Conservation (phyloP, 2,888 invertebrate genomes). For the Chrysolina haemoptera region DNA sequence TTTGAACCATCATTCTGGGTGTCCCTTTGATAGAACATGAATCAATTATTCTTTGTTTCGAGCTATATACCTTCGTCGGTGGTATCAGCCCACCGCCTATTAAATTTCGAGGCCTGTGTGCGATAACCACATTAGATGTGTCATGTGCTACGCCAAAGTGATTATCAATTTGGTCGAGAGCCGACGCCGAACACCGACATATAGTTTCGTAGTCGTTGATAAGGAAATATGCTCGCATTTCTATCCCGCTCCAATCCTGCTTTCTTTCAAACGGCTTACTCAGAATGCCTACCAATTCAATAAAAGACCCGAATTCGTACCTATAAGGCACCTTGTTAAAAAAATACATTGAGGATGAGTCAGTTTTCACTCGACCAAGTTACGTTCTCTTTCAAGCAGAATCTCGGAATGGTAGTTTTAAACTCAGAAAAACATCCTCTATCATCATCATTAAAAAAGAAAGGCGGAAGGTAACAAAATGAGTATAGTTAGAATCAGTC, state of each 20-base stretch:
- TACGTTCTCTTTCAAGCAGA: no score
- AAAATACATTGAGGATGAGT: not conserved
- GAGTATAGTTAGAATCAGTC: no score
- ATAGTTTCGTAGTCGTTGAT: slow-evolving; percentile 13
- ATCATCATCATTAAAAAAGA: not conserved
- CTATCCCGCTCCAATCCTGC: not conserved
- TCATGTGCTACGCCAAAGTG: slow-evolving; percentile 59
- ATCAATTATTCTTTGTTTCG: no score
- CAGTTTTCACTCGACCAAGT: no score
- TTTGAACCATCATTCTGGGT: no score
- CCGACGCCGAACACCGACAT: not conserved
- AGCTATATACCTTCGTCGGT: not conserved
- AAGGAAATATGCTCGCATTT: slow-evolving; percentile 16
- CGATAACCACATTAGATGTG: slow-evolving; percentile 65
- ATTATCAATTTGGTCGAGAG: slow-evolving; percentile 40
- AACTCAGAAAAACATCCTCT: not conserved
- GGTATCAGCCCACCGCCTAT: slow-evolving; percentile 23
- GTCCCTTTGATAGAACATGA: no score
- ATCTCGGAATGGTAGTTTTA: not conserved
- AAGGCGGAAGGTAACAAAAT: no score
- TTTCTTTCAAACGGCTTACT: not conserved
- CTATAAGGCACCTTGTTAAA: not conserved
- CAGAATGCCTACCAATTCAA: not conserved
- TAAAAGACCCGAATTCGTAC: not conserved
- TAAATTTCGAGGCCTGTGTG: slow-evolving; percentile 15